Base-by-base conservation (phyloP, 1,140 invertebrate species). In the Cydia strobilella region DNA sequence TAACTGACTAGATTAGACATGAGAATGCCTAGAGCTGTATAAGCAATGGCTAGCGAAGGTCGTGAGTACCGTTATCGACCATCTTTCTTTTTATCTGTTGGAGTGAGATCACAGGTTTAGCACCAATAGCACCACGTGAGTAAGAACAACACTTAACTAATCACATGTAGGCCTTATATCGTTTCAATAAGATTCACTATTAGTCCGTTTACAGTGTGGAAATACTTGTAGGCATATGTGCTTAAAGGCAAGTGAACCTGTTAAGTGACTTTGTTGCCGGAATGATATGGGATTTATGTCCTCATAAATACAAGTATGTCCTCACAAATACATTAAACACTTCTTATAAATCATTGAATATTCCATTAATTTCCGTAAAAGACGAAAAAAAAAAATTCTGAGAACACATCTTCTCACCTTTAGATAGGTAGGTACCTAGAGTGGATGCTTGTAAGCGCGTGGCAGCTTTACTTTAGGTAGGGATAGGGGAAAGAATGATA, bases 41-140 rank as follows among this genome's bases (percentile, higher is more conserved):
- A 51, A 51, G 48, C 6, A 51, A 18, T 51, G n/a, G 48, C n/a
- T 18, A 51, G 48, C 48, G 48, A 51, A 51, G 48, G n/a, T 18
- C 5, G 48, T 7, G n/a, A 51, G 48, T 51, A 7, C 48, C 48
- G 48, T 51, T 51, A 51, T 51, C 12, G 12, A 45, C 48, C 48
- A 4, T 51, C 48, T 51, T 51, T 18, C 48, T 51, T 51, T 51
- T 51, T 51, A 48, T 51, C n/a, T 51, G 48, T 51, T 18, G 48
- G 48, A 51, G 48, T n/a, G 48, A 51, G 48, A 51, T 51, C 48
- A 51, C 42, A 45, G 42, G 12, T 45, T 45, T 45, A 45, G 42
- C 42, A 3, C 42, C 42, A 45, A n/a, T n/a, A n/a, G n/a, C n/a
- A n/a, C n/a, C 48, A n/a, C 4, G 7, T 48, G 9, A 15, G 45